These are phyloP conservation scores for Drosophila paranaensis DNA, from an alignment of 2,888 invertebrate genomes.

Conservation along the genomic window DNA sequence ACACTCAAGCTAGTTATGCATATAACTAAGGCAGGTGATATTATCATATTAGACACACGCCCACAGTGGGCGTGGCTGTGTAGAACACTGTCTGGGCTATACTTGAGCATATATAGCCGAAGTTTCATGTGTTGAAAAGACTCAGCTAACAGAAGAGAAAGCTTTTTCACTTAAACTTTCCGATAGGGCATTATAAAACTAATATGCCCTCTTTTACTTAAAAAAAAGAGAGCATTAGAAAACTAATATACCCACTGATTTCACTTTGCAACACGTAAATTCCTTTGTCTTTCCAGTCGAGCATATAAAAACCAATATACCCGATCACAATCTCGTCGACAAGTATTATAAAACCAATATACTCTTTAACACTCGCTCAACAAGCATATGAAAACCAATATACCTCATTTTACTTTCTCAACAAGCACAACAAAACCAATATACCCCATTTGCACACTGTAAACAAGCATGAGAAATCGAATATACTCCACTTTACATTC, in stretches of 20 bases:
- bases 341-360: background rate
- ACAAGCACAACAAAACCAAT: background rate
- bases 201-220: background rate
- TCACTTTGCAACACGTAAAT: background rate
- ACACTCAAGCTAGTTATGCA: background rate
- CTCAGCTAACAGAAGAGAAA: too few species aligned
- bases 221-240: too few species aligned
- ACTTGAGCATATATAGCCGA: background rate
- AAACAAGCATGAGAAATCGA: background rate
- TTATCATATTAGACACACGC: background rate
- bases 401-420: background rate
- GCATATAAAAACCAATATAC: background rate
- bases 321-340: background rate
- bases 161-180: background rate
- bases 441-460: background rate
- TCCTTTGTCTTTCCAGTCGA: background rate
- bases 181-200: background rate
- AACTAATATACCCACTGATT: too few species aligned
- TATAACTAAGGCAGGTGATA: background rate
- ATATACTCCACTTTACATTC: background rate
- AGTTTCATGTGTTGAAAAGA: background rate
- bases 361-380: background rate
- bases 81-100: background rate
- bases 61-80: background rate
- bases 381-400: conserved; percentile 5